Conservation (phyloP, 2,888 invertebrate genomes). For the Neoscelio sp. region DNA sequence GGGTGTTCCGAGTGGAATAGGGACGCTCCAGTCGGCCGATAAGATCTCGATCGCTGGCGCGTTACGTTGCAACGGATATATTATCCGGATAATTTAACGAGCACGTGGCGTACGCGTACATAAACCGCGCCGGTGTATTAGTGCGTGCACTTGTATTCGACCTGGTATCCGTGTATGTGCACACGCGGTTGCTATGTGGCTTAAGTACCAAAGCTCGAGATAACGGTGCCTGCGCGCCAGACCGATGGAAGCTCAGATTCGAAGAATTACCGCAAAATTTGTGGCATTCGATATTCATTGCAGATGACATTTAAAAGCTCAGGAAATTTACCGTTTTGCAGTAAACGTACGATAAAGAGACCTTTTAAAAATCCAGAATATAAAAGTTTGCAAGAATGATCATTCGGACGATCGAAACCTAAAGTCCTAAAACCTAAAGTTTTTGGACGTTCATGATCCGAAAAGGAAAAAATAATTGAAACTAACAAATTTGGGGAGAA, state of each 20-base stretch:
- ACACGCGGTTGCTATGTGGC: conserved; percentile 30
- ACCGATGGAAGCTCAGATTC: conserved; percentile 1
- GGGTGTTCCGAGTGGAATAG: conserved; percentile 63
- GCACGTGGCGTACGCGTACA: conserved; percentile 63
- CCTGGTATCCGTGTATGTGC: conserved; percentile 10
- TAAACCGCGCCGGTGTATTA: conserved; percentile 36
- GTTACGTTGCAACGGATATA: conserved; percentile 67
- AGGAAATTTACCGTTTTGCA: no score
- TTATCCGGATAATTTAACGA: conserved; percentile 68
- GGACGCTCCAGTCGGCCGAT: conserved; percentile 68
- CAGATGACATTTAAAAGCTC: no score
- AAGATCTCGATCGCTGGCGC: conserved; percentile 67
- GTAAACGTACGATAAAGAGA: no score
- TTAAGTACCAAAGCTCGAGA: conserved; percentile 34
- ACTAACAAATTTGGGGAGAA: no score
- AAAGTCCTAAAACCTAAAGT: no score
- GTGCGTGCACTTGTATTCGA: conserved; percentile 17
- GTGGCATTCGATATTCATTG: no score
- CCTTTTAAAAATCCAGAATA: no score
- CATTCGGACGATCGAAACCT: no score
- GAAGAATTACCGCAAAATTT: neutral
- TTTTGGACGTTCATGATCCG: no score
- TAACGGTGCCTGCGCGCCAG: conserved; percentile 28
- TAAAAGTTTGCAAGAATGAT: no score
- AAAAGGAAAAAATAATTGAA: no score